These are phyloP conservation scores for Corythoichthys intestinalis DNA, from an alignment of 2,113 vertebrate genomes.

Conservation along the genomic window DNA sequence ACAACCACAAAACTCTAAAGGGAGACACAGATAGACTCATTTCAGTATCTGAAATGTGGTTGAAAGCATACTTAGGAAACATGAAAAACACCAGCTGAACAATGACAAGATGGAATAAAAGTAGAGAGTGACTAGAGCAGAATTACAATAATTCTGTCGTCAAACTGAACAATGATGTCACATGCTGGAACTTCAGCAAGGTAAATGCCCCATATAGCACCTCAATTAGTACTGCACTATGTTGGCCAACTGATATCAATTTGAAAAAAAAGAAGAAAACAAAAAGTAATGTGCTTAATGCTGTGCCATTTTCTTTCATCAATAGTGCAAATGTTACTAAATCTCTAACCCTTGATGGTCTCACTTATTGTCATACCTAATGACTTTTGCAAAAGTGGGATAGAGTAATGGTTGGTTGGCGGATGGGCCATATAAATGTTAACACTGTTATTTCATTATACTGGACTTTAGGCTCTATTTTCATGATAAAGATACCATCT, in stretches of 20 bases:
- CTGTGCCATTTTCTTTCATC: not conserved
- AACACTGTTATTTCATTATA: not conserved
- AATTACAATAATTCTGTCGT: not conserved
- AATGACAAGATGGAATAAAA: not conserved
- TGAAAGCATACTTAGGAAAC: not conserved
- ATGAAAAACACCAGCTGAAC: not conserved
- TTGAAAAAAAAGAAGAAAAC: not conserved
- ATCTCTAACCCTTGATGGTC: not conserved
- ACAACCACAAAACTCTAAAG: constrained; percentile 66
- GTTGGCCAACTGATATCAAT: not conserved
- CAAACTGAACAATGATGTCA: not conserved
- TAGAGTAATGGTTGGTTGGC: not conserved
- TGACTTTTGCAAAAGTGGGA: not conserved
- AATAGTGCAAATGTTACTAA: not conserved
- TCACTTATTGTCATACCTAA: not conserved
- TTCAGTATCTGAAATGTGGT: not conserved
- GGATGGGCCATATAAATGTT: not conserved
- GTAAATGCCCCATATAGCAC: not conserved
- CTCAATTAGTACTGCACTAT: not conserved
- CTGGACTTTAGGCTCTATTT: not conserved
- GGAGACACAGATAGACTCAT: constrained; percentile 40
- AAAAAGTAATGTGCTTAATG: not conserved
- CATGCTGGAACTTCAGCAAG: not conserved
- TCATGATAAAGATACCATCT: not conserved
- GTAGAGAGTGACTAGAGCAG: not conserved